Conservation (phyloP, 2,888 invertebrate genomes). For the Strigamia crassipes region DNA sequence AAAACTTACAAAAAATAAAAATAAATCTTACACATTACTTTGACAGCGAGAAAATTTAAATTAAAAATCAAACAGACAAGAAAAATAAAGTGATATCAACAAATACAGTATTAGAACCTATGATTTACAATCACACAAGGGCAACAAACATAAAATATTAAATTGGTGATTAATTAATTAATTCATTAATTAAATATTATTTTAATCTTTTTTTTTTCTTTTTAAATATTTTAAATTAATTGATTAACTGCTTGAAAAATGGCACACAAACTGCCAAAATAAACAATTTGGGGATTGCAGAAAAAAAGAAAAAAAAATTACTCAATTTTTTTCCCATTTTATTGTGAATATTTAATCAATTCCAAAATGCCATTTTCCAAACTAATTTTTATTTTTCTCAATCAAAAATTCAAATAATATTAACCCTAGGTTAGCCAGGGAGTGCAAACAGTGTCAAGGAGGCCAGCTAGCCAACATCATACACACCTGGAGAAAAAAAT, state of each 20-base stretch:
- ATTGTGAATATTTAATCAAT: neutral
- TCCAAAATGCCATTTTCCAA: slow-evolving; percentile 46
- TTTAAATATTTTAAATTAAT: slow-evolving; percentile 5
- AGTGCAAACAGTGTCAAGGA: slow-evolving; percentile 49
- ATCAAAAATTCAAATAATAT: neutral
- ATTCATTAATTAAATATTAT: neutral
- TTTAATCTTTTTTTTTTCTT: too few species aligned
- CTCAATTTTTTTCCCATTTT: neutral
- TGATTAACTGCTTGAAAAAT: neutral
- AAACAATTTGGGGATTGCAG: neutral
- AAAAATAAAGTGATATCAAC: neutral
- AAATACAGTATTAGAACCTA: neutral
- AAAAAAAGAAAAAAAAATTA: neutral
- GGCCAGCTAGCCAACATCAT: slow-evolving; percentile 47
- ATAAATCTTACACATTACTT: slow-evolving; percentile 1
- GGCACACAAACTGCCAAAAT: slow-evolving; percentile 28
- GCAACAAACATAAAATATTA: slow-evolving; percentile 16
- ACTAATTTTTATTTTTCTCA: neutral
- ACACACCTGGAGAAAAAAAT: slow-evolving; percentile 41
- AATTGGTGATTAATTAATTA: neutral
- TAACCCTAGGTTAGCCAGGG: slow-evolving; percentile 46
- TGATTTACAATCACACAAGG: slow-evolving; percentile 20
- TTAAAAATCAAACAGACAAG: neutral
- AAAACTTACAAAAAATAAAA: neutral
- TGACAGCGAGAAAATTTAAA: neutral